These are phyloP conservation scores for Pomacea maculata DNA, from an alignment of 1,140 invertebrate species.

Conservation along the genomic window DNA sequence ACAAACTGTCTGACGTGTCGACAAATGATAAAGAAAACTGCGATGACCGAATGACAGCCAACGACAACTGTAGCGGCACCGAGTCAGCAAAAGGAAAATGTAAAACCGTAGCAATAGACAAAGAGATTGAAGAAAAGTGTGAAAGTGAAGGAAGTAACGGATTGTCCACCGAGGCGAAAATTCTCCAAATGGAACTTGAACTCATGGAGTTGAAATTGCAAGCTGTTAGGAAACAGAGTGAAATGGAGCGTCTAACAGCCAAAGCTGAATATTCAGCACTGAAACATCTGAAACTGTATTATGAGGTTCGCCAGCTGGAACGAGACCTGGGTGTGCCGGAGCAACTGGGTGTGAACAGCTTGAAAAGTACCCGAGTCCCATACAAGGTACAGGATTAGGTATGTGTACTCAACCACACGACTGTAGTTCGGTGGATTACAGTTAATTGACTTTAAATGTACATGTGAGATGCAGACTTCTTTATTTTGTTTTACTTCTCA, in stretches of 20 bases:
- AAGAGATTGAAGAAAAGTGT: neutral
- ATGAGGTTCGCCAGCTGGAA: neutral
- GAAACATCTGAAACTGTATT: too few species aligned
- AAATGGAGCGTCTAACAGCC: neutral
- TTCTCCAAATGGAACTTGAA: neutral
- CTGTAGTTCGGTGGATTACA: too few species aligned
- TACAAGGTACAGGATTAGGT: too few species aligned
- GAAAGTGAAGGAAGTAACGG: neutral
- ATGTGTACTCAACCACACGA: too few species aligned
- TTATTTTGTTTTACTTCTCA: too few species aligned
- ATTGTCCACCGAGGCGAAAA: neutral
- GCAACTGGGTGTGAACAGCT: neutral
- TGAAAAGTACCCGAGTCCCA: too few species aligned
- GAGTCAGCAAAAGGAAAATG: neutral
- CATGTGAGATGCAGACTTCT: too few species aligned
- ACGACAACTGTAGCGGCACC: neutral
- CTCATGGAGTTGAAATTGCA: neutral
- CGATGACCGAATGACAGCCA: neutral
- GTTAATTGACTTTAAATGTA: too few species aligned
- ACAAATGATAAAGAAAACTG: neutral
- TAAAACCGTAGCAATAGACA: neutral
- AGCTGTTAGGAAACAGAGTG: neutral
- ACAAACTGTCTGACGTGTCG: neutral
- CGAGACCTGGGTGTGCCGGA: neutral
- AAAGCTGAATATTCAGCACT: too few species aligned